phyloP scores from a whole-genome alignment of 2,888 invertebrate genomes.

The Pollenia angustigena region DNA sequence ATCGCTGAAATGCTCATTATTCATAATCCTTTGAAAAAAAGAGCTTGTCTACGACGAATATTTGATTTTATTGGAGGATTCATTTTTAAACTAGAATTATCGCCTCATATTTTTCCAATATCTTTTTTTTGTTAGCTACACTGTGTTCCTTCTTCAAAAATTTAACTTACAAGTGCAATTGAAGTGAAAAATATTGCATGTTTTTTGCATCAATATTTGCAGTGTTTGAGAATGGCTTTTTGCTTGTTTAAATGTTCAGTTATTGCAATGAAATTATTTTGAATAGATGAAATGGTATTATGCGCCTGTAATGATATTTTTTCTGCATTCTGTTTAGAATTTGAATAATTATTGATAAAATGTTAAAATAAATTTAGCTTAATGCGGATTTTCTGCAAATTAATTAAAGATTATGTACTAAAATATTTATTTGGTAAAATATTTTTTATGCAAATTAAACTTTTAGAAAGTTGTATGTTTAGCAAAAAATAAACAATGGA shows the following conservation, averaged over 20 bases:
- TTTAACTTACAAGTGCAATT: slow-evolving; percentile 43
- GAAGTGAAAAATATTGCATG: slow-evolving; percentile 48
- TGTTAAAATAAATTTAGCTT: not conserved
- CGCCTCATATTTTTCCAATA: slow-evolving; percentile 7
- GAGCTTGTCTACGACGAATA: slow-evolving; percentile 22
- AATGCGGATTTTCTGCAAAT: no score
- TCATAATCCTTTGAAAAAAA: slow-evolving; percentile 68
- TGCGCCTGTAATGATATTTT: not conserved
- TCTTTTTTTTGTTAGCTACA: not conserved
- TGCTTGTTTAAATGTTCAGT: slow-evolving; percentile 34
- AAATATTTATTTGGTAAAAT: no score
- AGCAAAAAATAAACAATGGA: no score
- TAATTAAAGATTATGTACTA: no score
- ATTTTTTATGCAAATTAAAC: no score
- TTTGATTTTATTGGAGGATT: slow-evolving; percentile 58
- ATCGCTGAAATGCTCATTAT: slow-evolving; percentile 72
- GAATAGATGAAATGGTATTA: not conserved
- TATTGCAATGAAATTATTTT: slow-evolving; percentile 14
- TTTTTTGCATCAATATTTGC: not conserved
- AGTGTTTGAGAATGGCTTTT: slow-evolving; percentile 33
- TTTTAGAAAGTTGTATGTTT: no score
- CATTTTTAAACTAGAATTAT: slow-evolving; percentile 52
- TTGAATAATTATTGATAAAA: not conserved
- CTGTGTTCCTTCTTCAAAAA: not conserved
- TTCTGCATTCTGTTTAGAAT: not conserved